phyloP scores from a whole-genome alignment of 2,797 vertebrate species.

The Smutsia temminckii region DNA sequence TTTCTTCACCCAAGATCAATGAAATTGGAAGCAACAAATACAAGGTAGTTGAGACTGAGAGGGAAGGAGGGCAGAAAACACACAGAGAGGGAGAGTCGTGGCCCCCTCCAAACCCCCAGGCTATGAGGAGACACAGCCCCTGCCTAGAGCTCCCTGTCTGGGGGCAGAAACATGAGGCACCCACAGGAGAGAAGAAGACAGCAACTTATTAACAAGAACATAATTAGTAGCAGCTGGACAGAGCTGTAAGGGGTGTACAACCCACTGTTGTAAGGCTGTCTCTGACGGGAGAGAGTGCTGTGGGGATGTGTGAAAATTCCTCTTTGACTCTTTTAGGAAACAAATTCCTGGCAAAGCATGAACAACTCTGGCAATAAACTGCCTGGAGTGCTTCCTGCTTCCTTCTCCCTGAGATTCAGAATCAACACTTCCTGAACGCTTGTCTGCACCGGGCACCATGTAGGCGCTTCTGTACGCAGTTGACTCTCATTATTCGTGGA shows the following conservation, averaged over 20 bases:
- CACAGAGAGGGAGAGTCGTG: not conserved
- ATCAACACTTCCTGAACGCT: fast-evolving
- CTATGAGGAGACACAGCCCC: too few species aligned
- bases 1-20: not conserved
- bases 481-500: not conserved
- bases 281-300: not conserved
- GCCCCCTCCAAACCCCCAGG: not conserved
- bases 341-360: not conserved
- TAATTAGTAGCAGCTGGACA: not conserved
- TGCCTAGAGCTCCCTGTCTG: not conserved
- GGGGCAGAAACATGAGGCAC: not conserved
- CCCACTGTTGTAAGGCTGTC: not conserved
- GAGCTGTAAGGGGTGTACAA: not conserved
- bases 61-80: not conserved
- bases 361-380: not conserved
- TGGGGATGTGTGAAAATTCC: not conserved
- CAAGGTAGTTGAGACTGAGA: not conserved
- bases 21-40: not conserved
- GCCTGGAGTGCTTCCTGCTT: not conserved
- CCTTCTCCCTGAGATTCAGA: not conserved
- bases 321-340: not conserved
- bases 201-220: not conserved
- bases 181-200: not conserved
- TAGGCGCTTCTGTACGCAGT: not conserved
- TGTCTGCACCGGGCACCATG: fast-evolving